Base-by-base conservation (phyloP, 2,797 vertebrate genomes). In the Takifugu rubripes region DNA sequence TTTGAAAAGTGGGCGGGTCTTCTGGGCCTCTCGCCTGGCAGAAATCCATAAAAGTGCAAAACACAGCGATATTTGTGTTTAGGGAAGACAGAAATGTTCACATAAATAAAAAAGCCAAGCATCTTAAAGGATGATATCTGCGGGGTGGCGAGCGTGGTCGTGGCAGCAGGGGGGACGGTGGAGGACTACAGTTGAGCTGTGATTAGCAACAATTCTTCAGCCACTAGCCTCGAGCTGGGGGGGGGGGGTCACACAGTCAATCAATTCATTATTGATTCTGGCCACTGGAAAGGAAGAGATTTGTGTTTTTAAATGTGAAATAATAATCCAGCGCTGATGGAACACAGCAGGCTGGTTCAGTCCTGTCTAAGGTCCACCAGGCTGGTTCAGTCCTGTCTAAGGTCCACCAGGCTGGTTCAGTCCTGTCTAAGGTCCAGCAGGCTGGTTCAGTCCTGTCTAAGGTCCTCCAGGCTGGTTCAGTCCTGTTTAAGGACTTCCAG, bases 221-320 rank as follows among this genome's bases (percentile, higher is more conserved):
- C 54, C 53, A 56, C 14, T 45, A 40, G 45, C 60, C 7, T 42
- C 17, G 17, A 56, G 52, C 27, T 57, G 21, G 21, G 21, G 21
- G 21, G 21, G 49, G 52, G 24, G 8, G 61, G 46, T 2, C n/a
- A 40, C 25, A 45, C 25, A 15, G 40, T 68, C 33, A 26, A 54
- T 65, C 66, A 62, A 55, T 67, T 56, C 9, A 24, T 1, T 24
- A 66, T 62, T 45, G 61, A 77, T 74, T 66, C 53, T 36, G 49
- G 46, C 10, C 11, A 31, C n/a, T 17, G 12, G 45, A 61, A 52
- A 68, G 54, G 46, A 51, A 26, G 27, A 12, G 7, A 12, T 24
- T 1, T 21, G 24, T 46, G 33, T 21, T 61, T 52, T 68, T 17
- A 21, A 54, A 66, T 48, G 52, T 0, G 4, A 49, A 26, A 66